Conservation (phyloP, 2,888 invertebrate species). For the Drosophila kuntzei region DNA sequence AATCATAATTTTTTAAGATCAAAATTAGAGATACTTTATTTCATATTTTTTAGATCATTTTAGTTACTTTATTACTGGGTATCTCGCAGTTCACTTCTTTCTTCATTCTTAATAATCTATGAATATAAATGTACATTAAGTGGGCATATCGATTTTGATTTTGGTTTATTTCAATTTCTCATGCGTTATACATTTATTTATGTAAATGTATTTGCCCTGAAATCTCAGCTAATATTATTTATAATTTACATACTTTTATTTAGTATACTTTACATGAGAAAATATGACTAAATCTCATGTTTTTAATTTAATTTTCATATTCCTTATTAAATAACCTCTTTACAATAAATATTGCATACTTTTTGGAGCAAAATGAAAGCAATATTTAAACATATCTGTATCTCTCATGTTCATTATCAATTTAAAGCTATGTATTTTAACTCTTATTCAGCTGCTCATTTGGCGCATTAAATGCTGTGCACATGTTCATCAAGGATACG, state of each 20-base stretch:
- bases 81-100: background rate
- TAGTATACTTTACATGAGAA: background rate
- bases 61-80: background rate
- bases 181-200: slow-evolving; percentile 20
- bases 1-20: too few relatives aligned
- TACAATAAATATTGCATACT: background rate
- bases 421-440: slow-evolving; percentile 1
- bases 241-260: background rate
- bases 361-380: background rate
- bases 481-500: slow-evolving; percentile 25
- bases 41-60: background rate
- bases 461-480: slow-evolving; percentile 11
- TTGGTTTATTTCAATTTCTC: slow-evolving; percentile 1
- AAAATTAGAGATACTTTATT: too few relatives aligned
- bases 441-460: slow-evolving; percentile 10
- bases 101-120: background rate
- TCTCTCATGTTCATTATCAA: background rate
- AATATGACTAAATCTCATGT: background rate
- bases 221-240: slow-evolving; percentile 31
- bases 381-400: background rate
- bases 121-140: slow-evolving; percentile 9
- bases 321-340: background rate
- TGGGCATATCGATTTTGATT: slow-evolving; percentile 1
- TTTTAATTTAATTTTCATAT: background rate
- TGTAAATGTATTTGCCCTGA: slow-evolving; percentile 16